Base-by-base conservation (phyloP, 2,888 invertebrate genomes). In the Limnephilus marmoratus region DNA sequence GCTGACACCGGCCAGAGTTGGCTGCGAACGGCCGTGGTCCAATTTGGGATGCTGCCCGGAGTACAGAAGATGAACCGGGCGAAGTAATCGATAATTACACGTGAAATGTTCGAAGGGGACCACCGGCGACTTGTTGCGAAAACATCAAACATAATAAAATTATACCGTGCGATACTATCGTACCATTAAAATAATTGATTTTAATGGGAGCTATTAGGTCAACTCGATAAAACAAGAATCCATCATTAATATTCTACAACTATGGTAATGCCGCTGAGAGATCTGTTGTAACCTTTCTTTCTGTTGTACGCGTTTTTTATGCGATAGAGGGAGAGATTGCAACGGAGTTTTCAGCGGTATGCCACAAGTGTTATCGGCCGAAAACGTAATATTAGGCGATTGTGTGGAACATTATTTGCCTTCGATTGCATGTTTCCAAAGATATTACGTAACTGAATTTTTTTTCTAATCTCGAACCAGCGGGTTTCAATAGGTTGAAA, bases 21-120 rank as follows among this genome's bases (percentile, higher is more conserved):
- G 31, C 31, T 34, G 53, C 81, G 15, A 49, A 13, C 31, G 34
- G 82, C 83, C 31, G 31, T 83, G 82, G 83, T 41, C 90, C 90
- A 81, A 90, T 81, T 81, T 81, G n/a, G 41, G 85, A 88, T 88
- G 31, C 81, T 45, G 90, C 81, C 85, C 83, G 90, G 31, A 29
- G 41, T 81, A 41, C 31, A 24, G 41, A 37, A 53, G 45, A 41
- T 82, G 90, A 31, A 81, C 81, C 90, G 90, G 9, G 81, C 18
- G 86, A 81, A 92, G n/a, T 87, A 90, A 92, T 92, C 88, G 90
- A 49, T 81, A 92, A 90, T 92, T 87, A 92, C 82, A 87, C 92
- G 90, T 90, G 92, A 92, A 90, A 88, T 90, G 85, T 90, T 88
- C 92, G 81, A 29, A 53, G 31, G 87, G 68, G 90, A 92, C 90